phyloP scores from a whole-genome alignment of 2,797 vertebrate species.

The Malacoraja senta region DNA sequence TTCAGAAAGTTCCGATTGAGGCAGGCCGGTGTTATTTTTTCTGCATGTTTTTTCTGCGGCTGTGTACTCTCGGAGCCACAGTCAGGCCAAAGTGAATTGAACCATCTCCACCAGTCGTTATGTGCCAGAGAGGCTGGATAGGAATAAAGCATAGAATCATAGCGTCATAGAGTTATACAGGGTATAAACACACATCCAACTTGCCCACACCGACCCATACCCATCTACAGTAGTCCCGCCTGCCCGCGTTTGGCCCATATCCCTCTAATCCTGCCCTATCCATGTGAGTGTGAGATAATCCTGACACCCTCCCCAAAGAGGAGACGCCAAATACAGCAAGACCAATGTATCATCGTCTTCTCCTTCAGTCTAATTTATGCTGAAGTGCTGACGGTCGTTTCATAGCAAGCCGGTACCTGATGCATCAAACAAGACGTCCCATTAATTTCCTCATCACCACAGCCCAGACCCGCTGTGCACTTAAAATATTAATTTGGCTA shows the following conservation, averaged over 20 bases:
- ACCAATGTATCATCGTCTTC: conserved; percentile 6
- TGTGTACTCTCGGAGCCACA: neutral
- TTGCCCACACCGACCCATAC: too few species aligned
- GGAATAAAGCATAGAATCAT: too few species aligned
- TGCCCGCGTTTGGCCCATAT: too few species aligned
- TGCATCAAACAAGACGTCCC: conserved; percentile 72
- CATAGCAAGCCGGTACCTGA: conserved; percentile 50
- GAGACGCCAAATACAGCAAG: neutral
- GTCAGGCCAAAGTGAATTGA: neutral
- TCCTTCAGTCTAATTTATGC: conserved; percentile 21
- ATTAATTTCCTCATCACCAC: conserved; percentile 92
- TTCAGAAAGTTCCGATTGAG: too few species aligned
- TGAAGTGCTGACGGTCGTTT: conserved; percentile 18
- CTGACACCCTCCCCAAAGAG: neutral
- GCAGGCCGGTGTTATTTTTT: too few species aligned
- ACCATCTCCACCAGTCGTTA: neutral
- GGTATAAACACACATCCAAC: too few species aligned
- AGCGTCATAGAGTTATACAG: too few species aligned
- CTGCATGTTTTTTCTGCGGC: neutral
- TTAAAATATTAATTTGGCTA: conserved; percentile 81
- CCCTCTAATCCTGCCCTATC: too few species aligned
- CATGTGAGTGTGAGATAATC: neutral
- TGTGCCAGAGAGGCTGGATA: neutral
- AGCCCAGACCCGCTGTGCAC: conserved; percentile 75
- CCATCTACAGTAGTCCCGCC: too few species aligned